These are phyloP conservation scores for Madoqua kirkii DNA, from an alignment of 2,113 vertebrate species.

Conservation along the genomic window DNA sequence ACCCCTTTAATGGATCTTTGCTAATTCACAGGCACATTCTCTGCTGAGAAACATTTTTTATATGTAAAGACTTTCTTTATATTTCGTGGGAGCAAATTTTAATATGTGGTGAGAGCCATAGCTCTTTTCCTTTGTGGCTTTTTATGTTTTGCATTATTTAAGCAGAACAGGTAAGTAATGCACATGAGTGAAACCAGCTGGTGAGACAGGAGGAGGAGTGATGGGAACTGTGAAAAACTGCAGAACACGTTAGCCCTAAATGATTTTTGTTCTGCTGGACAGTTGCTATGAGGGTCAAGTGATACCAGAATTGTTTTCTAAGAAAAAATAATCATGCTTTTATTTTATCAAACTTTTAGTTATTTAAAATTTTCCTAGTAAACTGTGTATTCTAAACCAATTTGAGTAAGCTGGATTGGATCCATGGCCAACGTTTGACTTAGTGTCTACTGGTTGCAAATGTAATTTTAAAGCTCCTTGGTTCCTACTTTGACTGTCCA, in stretches of 20 bases:
- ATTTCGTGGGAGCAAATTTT: background rate
- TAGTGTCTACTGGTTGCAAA: background rate
- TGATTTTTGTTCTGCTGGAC: background rate
- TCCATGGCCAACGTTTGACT: background rate
- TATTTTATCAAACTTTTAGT: background rate
- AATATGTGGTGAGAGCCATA: background rate
- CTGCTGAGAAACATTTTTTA: background rate
- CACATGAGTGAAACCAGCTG: background rate
- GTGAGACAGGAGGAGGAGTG: background rate
- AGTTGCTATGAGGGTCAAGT: background rate
- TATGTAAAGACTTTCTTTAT: background rate
- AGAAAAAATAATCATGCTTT: background rate
- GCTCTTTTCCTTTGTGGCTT: background rate
- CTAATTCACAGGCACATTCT: background rate
- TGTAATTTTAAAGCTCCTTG: background rate
- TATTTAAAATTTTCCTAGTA: background rate
- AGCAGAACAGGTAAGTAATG: background rate
- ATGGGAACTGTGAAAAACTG: background rate
- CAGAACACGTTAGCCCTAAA: background rate
- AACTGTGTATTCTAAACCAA: background rate
- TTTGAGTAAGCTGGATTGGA: background rate
- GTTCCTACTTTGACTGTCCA: background rate
- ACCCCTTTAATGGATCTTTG: background rate
- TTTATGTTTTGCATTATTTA: background rate
- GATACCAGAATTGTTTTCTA: background rate